Evolutionary conservation across 2,797 vertebrate genomes (phyloP).

Genomic region (Pangasius macronema): DNA sequence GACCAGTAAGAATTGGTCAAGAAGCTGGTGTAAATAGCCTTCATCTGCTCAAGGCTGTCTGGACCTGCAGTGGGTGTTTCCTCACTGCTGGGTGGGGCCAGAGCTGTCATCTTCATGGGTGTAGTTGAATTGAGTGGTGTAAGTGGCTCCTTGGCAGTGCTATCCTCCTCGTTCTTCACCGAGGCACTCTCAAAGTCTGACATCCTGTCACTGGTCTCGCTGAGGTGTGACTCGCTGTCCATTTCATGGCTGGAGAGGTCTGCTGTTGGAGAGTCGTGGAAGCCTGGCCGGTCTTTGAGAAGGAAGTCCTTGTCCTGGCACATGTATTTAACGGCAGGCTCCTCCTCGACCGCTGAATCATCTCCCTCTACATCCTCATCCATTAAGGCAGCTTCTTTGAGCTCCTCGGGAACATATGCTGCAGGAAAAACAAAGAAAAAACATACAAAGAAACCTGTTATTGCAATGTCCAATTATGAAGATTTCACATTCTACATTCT

Average conservation of each 20-base stretch:
- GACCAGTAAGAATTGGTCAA: slow-evolving; percentile 99
- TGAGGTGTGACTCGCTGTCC: slow-evolving; percentile 98
- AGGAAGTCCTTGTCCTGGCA: slow-evolving; percentile 90
- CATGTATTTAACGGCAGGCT: slow-evolving; percentile 86
- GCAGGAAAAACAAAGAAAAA: slow-evolving; percentile 50
- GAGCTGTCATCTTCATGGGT: slow-evolving; percentile 66
- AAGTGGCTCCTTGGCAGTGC: slow-evolving; percentile 81
- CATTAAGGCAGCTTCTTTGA: slow-evolving; percentile 91
- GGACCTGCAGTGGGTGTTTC: slow-evolving; percentile 81
- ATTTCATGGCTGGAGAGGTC: slow-evolving; percentile 97
- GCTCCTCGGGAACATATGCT: slow-evolving; percentile 96
- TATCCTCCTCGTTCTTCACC: slow-evolving; percentile 93
- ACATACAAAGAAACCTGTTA: slow-evolving; percentile 45
- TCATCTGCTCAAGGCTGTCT: slow-evolving; percentile 98
- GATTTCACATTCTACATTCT: slow-evolving; percentile 51
- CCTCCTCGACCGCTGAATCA: slow-evolving; percentile 84
- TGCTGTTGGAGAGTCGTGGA: slow-evolving; percentile 89
- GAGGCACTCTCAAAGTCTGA: slow-evolving; percentile 94
- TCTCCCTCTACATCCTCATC: slow-evolving; percentile 90
- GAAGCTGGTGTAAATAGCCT: slow-evolving; percentile 97
- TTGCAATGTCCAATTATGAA: slow-evolving; percentile 53
- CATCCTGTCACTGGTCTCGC: slow-evolving; percentile 97
- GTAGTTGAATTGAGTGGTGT: slow-evolving; percentile 69
- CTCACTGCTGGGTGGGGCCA: slow-evolving; percentile 71
- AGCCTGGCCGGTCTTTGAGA: slow-evolving; percentile 82